Base-by-base conservation (phyloP, 2,113 vertebrate species). In the Gavialis gangeticus region DNA sequence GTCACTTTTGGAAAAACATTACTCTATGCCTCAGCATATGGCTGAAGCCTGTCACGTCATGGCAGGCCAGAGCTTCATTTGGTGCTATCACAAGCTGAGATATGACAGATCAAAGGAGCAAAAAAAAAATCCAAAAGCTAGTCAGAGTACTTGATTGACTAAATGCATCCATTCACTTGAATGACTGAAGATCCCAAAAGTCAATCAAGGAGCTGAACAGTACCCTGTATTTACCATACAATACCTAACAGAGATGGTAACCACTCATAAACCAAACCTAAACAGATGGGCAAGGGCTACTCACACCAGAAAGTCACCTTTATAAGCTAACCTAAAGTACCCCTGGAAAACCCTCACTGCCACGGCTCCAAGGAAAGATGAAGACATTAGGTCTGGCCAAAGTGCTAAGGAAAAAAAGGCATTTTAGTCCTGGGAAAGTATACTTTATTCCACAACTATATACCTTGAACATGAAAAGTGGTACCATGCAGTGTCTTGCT, bases 301-400 rank as follows among this genome's bases (percentile, higher is more conserved):
- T 5, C 8, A 62, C 0, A 0, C 18, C 76, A 88, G 2, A 79
- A 11, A 62, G 10, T 17, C 15, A 34, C 7, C 58, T 62, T 25
- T 14, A 82, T 22, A 84, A 75, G 95, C 94, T 88, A 92, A 96
- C 91, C 95, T 95, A 92, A 95, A 94, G 60, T 87, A 93, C 75
- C 93, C 96, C 75, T 73, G 21, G 46, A 25, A 21, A 73, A 37
- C 19, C 21, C 12, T 73, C 69, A 22, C 34, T 25, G 34, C 34
- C 21, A 73, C 24, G 46, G 22, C 11, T 22, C 12, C 69, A 46
- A 46, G 46, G 21, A 62, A 25, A 24, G 34, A 37, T 25, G 34
- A 73, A 73, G 34, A 37, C 22, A 46, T 12, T 46, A 37, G 34
- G 21, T 22, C 46, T 73, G 4, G 14, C 93, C 82, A 93, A 93